phyloP scores from a whole-genome alignment of 2,888 invertebrate species.

The Pegoplata infirma region DNA sequence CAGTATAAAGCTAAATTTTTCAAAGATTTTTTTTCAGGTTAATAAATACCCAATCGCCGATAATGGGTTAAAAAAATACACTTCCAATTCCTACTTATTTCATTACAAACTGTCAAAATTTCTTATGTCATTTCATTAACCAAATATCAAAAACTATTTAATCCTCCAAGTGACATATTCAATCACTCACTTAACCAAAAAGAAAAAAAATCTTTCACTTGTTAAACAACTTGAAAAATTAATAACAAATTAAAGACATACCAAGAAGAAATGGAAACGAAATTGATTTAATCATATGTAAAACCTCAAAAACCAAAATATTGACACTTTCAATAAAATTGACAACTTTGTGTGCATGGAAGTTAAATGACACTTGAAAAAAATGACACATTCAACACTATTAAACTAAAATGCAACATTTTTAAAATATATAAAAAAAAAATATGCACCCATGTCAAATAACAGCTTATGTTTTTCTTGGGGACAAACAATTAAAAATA shows the following conservation, averaged over 20 bases:
- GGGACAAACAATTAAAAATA: neutral
- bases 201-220: neutral
- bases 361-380: neutral
- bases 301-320: constrained; percentile 18
- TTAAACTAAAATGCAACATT: neutral
- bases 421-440: neutral
- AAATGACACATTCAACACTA: no score
- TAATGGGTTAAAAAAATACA: no score
- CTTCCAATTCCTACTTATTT: neutral
- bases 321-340: constrained; percentile 24
- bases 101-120: neutral
- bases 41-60: no score
- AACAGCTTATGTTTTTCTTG: neutral
- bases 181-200: neutral
- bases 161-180: neutral
- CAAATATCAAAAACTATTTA: neutral
- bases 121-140: neutral
- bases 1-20: no score
- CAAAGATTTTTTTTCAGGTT: no score
- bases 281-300: constrained; percentile 41
- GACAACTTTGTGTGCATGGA: neutral
- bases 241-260: neutral
- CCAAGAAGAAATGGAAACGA: neutral
- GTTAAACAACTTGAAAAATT: neutral
- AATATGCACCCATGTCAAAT: neutral